A percentile compares a stretch with the other conserved stretches of the same genome.
Evolutionary conservation across 2,888 invertebrate species (phyloP).

Genomic region (Augiades crinisus): DNA sequence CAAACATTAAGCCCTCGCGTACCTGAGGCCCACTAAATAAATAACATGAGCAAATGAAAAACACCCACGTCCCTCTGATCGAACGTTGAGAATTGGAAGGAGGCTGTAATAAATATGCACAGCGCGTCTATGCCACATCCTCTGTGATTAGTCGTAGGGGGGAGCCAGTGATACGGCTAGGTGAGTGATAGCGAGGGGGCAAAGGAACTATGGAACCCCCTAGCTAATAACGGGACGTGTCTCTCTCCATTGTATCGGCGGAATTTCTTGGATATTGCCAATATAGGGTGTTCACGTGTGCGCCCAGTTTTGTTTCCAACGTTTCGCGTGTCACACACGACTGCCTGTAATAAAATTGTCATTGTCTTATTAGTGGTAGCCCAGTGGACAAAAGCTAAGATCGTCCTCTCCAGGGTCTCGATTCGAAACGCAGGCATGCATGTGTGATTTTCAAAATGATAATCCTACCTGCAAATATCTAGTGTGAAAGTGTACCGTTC

Average conservation of each 20-base stretch:
- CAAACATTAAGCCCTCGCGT: slow-evolving; percentile 69
- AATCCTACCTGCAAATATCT: no score
- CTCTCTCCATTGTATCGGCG: slow-evolving; percentile 72
- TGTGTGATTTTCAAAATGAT: no score
- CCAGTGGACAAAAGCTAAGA: no score
- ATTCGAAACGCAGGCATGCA: no score
- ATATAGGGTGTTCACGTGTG: slow-evolving; percentile 71
- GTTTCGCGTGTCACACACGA: slow-evolving; percentile 46
- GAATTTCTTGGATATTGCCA: slow-evolving; percentile 78
- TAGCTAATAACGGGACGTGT: slow-evolving; percentile 72
- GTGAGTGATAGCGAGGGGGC: slow-evolving; percentile 78
- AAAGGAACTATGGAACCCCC: slow-evolving; percentile 65
- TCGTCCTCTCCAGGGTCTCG: no score
- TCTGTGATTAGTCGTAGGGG: slow-evolving; percentile 72
- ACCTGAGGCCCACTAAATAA: slow-evolving; percentile 72
- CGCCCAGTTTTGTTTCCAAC: slow-evolving; percentile 67
- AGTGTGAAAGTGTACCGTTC: no score
- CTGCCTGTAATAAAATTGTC: slow-evolving; percentile 38
- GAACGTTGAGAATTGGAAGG: slow-evolving; percentile 72
- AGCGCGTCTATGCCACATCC: slow-evolving; percentile 78
- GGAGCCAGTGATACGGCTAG: slow-evolving; percentile 70
- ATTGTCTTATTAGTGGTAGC: slow-evolving; percentile 21
- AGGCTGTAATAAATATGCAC: slow-evolving; percentile 79
- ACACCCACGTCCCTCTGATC: slow-evolving; percentile 62
- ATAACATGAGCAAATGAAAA: slow-evolving; percentile 75